phyloP scores from a whole-genome alignment of 2,113 vertebrate genomes.

The Euleptes europaea region DNA sequence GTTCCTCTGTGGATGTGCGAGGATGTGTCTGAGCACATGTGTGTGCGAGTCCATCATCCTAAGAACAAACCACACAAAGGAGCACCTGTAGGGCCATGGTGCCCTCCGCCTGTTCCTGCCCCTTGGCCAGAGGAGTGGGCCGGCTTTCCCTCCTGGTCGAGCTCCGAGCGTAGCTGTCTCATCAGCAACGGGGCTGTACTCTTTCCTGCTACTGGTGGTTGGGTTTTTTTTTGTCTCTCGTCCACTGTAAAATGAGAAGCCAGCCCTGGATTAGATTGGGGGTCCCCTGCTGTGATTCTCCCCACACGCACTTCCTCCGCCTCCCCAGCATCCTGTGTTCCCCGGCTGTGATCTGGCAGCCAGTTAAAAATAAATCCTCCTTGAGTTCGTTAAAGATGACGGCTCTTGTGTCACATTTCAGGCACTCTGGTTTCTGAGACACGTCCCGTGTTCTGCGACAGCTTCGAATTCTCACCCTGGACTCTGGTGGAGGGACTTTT shows the following conservation, averaged over 20 bases:
- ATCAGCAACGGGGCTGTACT: not conserved
- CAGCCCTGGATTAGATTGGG: not conserved
- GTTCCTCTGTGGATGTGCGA: no score
- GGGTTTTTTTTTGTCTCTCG: not conserved
- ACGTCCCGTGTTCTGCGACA: not conserved
- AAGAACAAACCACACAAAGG: no score
- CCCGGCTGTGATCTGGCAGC: not conserved
- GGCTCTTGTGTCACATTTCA: fast-evolving
- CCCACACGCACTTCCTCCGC: no score
- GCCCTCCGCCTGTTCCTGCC: no score
- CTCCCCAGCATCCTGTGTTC: fast-evolving
- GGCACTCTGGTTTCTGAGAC: not conserved
- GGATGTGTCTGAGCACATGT: no score
- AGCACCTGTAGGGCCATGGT: no score
- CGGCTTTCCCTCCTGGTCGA: not conserved
- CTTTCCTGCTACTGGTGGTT: no score
- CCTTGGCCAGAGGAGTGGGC: not conserved
- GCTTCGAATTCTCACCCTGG: fast-evolving
- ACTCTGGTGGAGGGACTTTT: not conserved
- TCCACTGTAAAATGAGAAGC: not conserved
- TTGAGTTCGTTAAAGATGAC: not conserved
- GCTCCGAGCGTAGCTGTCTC: not conserved
- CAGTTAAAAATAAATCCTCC: not conserved
- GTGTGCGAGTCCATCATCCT: no score
- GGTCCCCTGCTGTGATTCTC: not conserved